phyloP scores from a whole-genome alignment of 2,113 vertebrate species.

The Pangasianodon gigas region DNA sequence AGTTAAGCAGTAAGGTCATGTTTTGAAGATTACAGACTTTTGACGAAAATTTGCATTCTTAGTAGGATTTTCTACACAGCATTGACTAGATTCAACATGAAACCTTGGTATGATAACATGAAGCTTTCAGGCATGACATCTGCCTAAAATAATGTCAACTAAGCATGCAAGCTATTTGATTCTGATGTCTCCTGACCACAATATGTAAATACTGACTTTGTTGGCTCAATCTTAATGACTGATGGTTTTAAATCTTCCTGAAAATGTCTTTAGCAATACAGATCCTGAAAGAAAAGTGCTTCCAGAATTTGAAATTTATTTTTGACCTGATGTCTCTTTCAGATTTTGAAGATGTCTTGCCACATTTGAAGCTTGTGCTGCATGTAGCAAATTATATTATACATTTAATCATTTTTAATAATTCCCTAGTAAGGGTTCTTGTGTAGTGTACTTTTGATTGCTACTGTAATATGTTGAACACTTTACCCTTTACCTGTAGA shows the following conservation, averaged over 20 bases:
- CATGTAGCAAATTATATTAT: conserved; percentile 64
- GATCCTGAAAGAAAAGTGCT: conserved; percentile 59
- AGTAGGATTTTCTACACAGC: background rate
- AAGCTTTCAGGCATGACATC: background rate
- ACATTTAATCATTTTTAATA: conserved; percentile 67
- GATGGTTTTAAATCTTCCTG: conserved; percentile 66
- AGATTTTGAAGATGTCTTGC: conserved; percentile 57
- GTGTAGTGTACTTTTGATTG: conserved; percentile 71
- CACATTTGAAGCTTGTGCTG: conserved; percentile 67
- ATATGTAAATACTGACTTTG: conserved; percentile 54
- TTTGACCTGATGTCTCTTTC: conserved; percentile 23
- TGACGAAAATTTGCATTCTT: background rate
- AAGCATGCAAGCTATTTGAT: background rate
- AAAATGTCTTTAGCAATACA: conserved; percentile 73
- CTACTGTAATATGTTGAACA: conserved; percentile 59
- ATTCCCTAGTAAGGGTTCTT: conserved; percentile 66
- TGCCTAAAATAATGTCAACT: background rate
- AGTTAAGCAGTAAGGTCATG: background rate
- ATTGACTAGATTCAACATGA: background rate
- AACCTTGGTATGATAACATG: background rate
- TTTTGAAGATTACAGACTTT: background rate
- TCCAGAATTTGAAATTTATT: conserved; percentile 64
- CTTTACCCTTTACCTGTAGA: conserved; percentile 62
- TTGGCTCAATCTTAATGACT: conserved; percentile 56
- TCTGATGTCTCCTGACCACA: conserved; percentile 51